Conservation (phyloP, 2,113 vertebrate genomes). For the Chitala chitala region DNA sequence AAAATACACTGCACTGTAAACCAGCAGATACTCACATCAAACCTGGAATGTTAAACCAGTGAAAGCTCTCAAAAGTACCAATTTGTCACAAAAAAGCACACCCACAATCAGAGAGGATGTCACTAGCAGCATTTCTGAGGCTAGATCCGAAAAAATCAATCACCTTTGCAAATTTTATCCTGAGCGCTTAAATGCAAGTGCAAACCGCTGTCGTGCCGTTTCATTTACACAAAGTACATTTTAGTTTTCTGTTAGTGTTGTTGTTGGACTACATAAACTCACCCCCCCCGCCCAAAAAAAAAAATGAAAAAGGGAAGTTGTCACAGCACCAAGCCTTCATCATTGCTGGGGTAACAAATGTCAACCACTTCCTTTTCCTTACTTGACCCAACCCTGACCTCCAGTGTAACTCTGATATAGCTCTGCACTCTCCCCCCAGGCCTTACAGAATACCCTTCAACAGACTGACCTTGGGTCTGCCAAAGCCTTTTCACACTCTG, state of each 20-base stretch:
- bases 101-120: neutral
- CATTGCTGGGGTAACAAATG: conserved; percentile 34
- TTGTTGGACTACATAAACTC: too few species aligned
- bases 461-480: conserved; percentile 28
- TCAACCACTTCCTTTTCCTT: neutral
- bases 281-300: neutral
- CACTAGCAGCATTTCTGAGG: neutral
- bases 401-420: conserved; percentile 54
- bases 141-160: neutral
- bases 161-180: neutral
- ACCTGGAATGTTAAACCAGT: neutral
- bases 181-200: neutral
- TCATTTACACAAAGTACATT: neutral
- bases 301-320: conserved; percentile 3
- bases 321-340: neutral
- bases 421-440: conserved; percentile 39
- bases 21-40: neutral
- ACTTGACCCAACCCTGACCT: conserved; percentile 53
- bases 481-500: conserved; percentile 23
- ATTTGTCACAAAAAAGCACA: neutral
- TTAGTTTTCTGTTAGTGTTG: too few species aligned
- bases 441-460: conserved; percentile 52
- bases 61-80: conserved; percentile 13
- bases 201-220: neutral
- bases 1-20: conserved; percentile 16